phyloP scores from a whole-genome alignment of 2,888 invertebrate species.

The Drosophila conformis region DNA sequence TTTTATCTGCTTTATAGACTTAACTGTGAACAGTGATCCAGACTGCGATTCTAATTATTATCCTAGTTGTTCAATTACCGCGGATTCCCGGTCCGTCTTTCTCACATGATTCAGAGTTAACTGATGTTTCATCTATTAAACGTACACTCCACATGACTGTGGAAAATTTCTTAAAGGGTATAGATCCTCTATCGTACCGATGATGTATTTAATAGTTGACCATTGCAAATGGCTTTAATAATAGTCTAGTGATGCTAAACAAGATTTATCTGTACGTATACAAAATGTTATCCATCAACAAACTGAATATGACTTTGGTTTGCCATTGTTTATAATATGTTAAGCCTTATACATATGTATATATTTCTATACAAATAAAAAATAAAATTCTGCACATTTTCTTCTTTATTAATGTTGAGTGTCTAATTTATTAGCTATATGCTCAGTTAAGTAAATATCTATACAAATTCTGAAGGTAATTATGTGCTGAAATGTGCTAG shows the following conservation, averaged over 20 bases:
- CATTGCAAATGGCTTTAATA: not conserved
- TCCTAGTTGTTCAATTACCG: not conserved
- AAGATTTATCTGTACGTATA: not conserved
- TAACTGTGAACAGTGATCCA: not conserved
- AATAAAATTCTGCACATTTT: conserved; percentile 16
- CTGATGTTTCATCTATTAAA: not conserved
- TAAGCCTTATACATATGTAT: not conserved
- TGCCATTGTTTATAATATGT: not conserved
- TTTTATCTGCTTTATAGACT: not conserved
- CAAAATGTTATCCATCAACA: not conserved
- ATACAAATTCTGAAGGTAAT: conserved; percentile 57
- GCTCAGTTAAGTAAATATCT: conserved; percentile 31
- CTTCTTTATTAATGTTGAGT: conserved; percentile 41
- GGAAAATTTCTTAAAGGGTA: too few relatives aligned
- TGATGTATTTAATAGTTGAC: not conserved
- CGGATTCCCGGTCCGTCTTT: not conserved
- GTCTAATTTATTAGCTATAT: conserved; percentile 49
- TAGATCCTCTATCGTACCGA: not conserved
- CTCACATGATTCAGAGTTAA: not conserved
- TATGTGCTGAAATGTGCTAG: conserved; percentile 72
- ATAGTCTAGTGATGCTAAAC: not conserved
- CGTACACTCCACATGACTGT: not conserved
- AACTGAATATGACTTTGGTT: not conserved
- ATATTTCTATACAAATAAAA: not conserved
- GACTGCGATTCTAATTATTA: not conserved